phyloP scores from a whole-genome alignment of 2,888 invertebrate genomes.

The Punctoribates punctum region DNA sequence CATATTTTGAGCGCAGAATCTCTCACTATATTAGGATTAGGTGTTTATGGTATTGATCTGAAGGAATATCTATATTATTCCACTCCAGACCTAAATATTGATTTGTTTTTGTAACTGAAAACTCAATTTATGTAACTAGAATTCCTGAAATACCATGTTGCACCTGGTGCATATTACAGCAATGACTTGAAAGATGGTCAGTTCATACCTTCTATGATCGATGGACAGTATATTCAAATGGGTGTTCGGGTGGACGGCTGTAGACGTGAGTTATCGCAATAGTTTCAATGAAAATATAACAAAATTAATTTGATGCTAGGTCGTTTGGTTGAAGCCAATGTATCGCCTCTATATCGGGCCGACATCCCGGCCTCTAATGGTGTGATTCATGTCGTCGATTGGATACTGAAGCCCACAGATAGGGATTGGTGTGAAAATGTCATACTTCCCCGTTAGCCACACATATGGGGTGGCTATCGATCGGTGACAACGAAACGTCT shows the following conservation, averaged over 20 bases:
- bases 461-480: not conserved
- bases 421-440: conserved; percentile 48
- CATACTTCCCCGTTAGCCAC: conserved; percentile 45
- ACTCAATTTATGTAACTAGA: conserved; percentile 48
- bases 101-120: too few relatives aligned
- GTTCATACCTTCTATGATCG: conserved; percentile 51
- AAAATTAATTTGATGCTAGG: conserved; percentile 48
- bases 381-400: conserved; percentile 52
- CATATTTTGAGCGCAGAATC: too few relatives aligned
- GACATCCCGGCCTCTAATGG: conserved; percentile 54
- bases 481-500: not conserved
- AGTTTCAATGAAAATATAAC: not conserved
- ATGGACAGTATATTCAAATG: conserved; percentile 51
- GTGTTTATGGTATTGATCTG: too few relatives aligned
- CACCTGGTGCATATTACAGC: conserved; percentile 52
- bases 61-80: too few relatives aligned
- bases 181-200: conserved; percentile 52
- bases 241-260: conserved; percentile 53
- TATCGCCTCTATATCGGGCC: conserved; percentile 51
- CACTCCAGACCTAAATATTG: too few relatives aligned
- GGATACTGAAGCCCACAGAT: conserved; percentile 48
- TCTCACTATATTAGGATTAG: too few relatives aligned
- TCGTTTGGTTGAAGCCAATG: conserved; percentile 52
- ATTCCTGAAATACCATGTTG: conserved; percentile 52
- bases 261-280: conserved; percentile 48